Conservation (phyloP, 2,797 vertebrate genomes). For the Merluccius polli region DNA sequence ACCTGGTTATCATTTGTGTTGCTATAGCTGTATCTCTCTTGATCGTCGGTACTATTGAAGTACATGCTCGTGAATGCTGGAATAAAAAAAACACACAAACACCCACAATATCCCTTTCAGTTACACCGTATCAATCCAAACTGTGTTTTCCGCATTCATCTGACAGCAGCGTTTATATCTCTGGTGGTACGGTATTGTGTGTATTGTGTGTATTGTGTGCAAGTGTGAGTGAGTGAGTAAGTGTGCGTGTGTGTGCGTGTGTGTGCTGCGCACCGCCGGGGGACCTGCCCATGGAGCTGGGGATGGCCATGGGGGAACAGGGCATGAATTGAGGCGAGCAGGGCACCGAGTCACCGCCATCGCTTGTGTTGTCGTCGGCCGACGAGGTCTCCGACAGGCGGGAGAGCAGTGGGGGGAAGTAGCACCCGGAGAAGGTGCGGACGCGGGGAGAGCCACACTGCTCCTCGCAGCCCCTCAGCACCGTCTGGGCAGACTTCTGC, state of each 20-base stretch:
- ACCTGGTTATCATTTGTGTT: conserved; percentile 80
- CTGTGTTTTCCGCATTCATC: no score
- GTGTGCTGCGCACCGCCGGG: conserved; percentile 34
- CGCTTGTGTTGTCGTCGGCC: conserved; percentile 85
- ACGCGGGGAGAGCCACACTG: conserved; percentile 85
- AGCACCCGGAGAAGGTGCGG: conserved; percentile 80
- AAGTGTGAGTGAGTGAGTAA: background rate
- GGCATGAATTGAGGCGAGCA: conserved; percentile 74
- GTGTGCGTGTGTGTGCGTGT: background rate
- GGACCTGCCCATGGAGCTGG: conserved; percentile 54
- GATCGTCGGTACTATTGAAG: conserved; percentile 77
- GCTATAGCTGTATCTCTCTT: conserved; percentile 63
- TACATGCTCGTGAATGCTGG: conserved; percentile 72
- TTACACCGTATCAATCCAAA: background rate
- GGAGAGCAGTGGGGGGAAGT: conserved; percentile 76
- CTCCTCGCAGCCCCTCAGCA: conserved; percentile 89
- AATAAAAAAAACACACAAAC: background rate
- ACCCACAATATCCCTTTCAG: background rate
- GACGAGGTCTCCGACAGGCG: conserved; percentile 91
- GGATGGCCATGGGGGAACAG: conserved; percentile 62
- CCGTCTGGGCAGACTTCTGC: conserved; percentile 88
- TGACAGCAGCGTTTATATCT: no score
- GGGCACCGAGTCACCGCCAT: conserved; percentile 86
- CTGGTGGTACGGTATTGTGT: no score
- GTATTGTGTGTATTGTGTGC: no score